Percentiles rank a stretch among this genome's conserved stretches.
These are phyloP conservation scores for Scleropages formosus DNA, from an alignment of 2,797 vertebrate species.

Conservation along the genomic window DNA sequence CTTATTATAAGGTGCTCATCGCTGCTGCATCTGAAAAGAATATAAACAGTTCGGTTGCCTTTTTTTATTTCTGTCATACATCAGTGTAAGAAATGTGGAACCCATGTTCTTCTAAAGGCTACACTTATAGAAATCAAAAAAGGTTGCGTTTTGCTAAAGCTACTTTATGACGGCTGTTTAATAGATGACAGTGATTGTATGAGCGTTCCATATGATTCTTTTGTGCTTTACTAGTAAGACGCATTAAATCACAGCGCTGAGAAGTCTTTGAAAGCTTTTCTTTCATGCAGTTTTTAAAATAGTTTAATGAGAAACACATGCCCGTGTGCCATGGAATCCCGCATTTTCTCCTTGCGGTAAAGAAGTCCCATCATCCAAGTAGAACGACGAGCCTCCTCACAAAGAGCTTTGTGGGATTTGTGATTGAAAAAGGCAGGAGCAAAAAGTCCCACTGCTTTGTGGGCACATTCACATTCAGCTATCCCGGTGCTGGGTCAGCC, in stretches of 20 bases:
- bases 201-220: slow-evolving; percentile 29
- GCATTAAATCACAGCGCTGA: slow-evolving; percentile 14
- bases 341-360: too few relatives aligned
- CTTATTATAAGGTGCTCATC: not conserved
- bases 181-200: slow-evolving; percentile 40
- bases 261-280: slow-evolving; percentile 36
- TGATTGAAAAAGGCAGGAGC: too few relatives aligned
- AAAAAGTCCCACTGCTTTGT: too few relatives aligned
- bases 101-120: slow-evolving; percentile 11
- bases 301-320: slow-evolving; percentile 42
- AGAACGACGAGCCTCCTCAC: too few relatives aligned
- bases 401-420: too few relatives aligned
- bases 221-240: slow-evolving; percentile 36
- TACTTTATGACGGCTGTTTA: slow-evolving; percentile 34
- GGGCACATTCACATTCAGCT: not conserved
- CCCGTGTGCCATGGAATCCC: not conserved
- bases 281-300: not conserved
- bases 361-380: too few relatives aligned
- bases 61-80: not conserved
- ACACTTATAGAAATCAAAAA: slow-evolving; percentile 25
- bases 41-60: not conserved
- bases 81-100: slow-evolving; percentile 5
- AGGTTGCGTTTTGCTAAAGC: slow-evolving; percentile 22
- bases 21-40: not conserved
- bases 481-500: not conserved